Conservation (phyloP, 2,888 invertebrate species). For the Eurois occulta region DNA sequence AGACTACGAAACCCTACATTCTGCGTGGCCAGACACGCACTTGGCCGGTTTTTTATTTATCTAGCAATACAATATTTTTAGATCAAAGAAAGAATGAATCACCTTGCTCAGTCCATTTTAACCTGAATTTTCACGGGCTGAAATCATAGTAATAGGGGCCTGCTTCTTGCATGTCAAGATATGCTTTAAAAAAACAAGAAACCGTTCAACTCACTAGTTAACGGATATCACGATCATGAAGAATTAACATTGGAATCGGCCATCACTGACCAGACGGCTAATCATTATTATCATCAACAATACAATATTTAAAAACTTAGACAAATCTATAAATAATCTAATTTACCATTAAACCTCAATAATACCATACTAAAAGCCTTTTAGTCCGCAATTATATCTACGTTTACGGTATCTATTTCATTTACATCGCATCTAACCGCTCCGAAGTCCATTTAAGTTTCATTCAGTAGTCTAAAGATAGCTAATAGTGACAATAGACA, state of each 20-base stretch:
- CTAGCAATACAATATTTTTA: neutral
- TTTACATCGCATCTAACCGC: constrained; percentile 3
- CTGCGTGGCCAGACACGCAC: too few relatives aligned
- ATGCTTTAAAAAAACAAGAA: neutral
- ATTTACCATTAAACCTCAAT: neutral
- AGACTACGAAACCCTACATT: too few relatives aligned
- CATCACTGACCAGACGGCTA: neutral
- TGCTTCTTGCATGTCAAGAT: neutral
- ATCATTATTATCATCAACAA: neutral
- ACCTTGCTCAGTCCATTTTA: neutral
- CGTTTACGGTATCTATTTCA: neutral
- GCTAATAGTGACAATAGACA: constrained; percentile 8
- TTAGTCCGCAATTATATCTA: constrained; percentile 4
- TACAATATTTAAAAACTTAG: neutral
- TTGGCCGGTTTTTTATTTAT: too few relatives aligned
- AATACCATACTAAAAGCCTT: constrained; percentile 9
- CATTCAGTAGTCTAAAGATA: constrained; percentile 14
- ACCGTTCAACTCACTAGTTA: neutral
- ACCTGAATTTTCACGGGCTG: neutral
- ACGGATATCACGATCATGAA: neutral
- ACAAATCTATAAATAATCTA: constrained; percentile 9
- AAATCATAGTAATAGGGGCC: neutral
- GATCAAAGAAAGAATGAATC: neutral
- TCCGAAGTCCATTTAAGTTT: constrained; percentile 2
- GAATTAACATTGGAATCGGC: neutral